Percentiles rank a stretch among this genome's conserved stretches.
Conservation (phyloP, 1,140 invertebrate species). For the Drosophila burlai region DNA sequence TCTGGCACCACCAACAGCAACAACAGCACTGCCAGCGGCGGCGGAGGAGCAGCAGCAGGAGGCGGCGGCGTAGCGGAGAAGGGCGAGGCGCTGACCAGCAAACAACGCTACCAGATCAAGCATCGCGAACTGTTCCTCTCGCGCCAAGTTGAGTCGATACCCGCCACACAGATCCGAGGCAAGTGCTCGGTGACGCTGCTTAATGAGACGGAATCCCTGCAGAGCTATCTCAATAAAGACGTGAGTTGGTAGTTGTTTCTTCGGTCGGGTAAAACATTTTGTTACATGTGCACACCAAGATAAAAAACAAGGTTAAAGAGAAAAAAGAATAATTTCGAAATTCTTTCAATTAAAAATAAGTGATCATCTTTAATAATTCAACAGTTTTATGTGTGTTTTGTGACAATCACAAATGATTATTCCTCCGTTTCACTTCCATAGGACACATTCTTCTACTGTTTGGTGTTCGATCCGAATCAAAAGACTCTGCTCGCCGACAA, state of each 20-base stretch:
- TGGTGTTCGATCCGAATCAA: conserved; percentile 99
- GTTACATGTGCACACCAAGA: background rate
- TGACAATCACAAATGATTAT: background rate
- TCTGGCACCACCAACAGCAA: conserved; percentile 57
- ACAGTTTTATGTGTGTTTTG: too few species aligned
- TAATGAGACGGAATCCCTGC: conserved; percentile 98
- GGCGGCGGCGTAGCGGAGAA: conserved; percentile 65
- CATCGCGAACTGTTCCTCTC: conserved; percentile 99
- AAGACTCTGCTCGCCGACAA: conserved; percentile 99
- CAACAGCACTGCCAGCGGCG: conserved; percentile 61
- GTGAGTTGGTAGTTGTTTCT: conserved; percentile 86
- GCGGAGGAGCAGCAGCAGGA: conserved; percentile 55
- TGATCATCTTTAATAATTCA: background rate
- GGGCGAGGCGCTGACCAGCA: conserved; percentile 86
- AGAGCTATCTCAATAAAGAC: conserved; percentile 98
- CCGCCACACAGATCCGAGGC: conserved; percentile 99
- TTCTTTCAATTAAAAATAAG: background rate
- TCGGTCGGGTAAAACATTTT: background rate
- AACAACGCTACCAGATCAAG: conserved; percentile 97
- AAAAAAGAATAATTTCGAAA: background rate
- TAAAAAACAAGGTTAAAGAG: background rate
- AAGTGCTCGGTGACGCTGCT: conserved; percentile 99
- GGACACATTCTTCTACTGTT: conserved; percentile 99
- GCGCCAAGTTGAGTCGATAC: conserved; percentile 98
- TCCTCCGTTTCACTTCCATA: conserved; percentile 86